Conservation (phyloP, 2,797 vertebrate genomes). For the Enteromius radiatus region DNA sequence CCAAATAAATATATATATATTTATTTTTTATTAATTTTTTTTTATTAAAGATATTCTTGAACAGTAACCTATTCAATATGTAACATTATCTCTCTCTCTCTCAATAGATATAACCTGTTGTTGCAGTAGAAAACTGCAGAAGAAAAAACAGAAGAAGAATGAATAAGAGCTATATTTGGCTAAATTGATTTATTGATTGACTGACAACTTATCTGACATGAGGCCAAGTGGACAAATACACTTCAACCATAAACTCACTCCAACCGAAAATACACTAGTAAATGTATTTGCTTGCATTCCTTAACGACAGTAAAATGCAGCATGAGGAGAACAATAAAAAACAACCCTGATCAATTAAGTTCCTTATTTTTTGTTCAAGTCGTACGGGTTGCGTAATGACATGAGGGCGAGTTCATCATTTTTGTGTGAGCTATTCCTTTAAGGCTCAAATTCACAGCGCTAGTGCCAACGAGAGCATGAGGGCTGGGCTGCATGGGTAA, state of each 20-base stretch:
- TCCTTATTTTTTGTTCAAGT: background rate
- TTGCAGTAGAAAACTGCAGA: background rate
- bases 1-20: background rate
- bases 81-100: background rate
- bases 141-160: background rate
- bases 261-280: background rate
- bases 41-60: no score
- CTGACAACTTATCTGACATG: background rate
- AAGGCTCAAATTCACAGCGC: background rate
- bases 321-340: background rate
- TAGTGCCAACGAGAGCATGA: background rate
- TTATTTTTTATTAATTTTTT: background rate
- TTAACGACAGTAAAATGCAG: background rate
- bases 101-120: background rate
- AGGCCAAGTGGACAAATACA: background rate
- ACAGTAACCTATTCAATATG: background rate
- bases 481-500: constrained; percentile 23
- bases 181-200: background rate
- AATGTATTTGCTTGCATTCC: background rate
- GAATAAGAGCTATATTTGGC: background rate
- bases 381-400: background rate
- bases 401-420: background rate
- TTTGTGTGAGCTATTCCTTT: constrained; percentile 4
- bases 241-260: background rate
- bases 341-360: background rate